These are phyloP conservation scores for Actinernus sp. DNA, from an alignment of 92 coral and sea anemone species.

Conservation along the genomic window DNA sequence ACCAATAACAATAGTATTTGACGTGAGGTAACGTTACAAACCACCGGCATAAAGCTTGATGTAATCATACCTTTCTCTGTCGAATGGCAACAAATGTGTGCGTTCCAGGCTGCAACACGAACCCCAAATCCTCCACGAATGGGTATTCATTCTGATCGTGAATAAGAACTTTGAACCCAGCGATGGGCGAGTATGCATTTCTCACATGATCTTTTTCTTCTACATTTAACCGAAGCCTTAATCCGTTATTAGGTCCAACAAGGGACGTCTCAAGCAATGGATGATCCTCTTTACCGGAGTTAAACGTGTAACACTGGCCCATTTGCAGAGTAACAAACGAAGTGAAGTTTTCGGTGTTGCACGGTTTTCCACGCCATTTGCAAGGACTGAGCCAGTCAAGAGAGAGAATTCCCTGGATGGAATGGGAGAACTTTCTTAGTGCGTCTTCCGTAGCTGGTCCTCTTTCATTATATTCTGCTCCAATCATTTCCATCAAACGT, in stretches of 20 bases:
- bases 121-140: conserved; percentile 59
- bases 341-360: conserved; percentile 32
- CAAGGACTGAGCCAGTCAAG: conserved; percentile 11
- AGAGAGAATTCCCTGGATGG: conserved; percentile 43
- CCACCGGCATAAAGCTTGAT: no score
- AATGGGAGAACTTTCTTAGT: conserved; percentile 7
- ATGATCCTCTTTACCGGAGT: not conserved
- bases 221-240: conserved; percentile 52
- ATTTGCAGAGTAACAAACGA: not conserved
- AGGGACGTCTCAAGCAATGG: not conserved
- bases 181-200: not conserved
- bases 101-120: conserved; percentile 57
- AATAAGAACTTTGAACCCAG: conserved; percentile 46
- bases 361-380: conserved; percentile 13
- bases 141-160: conserved; percentile 55
- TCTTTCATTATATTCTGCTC: conserved; percentile 2
- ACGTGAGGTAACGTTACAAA: no score
- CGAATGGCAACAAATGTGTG: conserved; percentile 47
- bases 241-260: conserved; percentile 39
- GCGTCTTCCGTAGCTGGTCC: not conserved
- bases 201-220: conserved; percentile 34
- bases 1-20: no score
- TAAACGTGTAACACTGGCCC: conserved; percentile 54
- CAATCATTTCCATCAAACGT: no score
- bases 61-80: conserved; percentile 30